Conservation (phyloP, 1,140 invertebrate species). For the Scaptomyza graminum region DNA sequence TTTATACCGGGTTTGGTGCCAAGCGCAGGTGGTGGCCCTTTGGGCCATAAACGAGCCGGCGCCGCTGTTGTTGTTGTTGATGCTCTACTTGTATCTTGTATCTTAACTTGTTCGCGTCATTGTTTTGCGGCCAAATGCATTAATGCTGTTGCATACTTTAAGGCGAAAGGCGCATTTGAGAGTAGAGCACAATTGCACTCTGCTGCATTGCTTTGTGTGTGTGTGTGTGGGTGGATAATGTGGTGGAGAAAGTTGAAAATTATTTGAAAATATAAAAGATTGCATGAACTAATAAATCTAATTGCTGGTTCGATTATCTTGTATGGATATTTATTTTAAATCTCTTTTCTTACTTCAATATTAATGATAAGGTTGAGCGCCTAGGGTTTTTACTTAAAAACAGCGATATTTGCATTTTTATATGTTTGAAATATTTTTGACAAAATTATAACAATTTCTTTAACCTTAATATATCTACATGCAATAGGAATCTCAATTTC, state of each 20-base stretch:
- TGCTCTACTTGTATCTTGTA: conserved; percentile 17
- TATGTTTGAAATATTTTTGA: no score
- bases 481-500: no score
- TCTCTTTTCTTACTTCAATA: no score
- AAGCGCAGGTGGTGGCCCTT: neutral
- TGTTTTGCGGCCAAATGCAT: conserved; percentile 59
- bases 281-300: no score
- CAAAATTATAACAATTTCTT: no score
- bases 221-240: conserved; percentile 25
- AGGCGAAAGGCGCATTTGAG: conserved; percentile 2
- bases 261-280: neutral
- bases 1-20: conserved; percentile 18
- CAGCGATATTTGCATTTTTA: no score
- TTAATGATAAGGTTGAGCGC: no score
- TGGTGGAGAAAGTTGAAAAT: conserved; percentile 12
- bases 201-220: neutral
- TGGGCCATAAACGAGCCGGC: conserved; percentile 14
- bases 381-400: no score
- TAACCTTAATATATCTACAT: no score
- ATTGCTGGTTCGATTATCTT: no score
- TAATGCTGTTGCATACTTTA: conserved; percentile 61
- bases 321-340: no score
- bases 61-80: neutral
- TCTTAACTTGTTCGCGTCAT: conserved; percentile 35
- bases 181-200: conserved; percentile 9